Evolutionary conservation across 2,888 invertebrate genomes (phyloP), one percentile per base, ranked within the genome.

Genomic region (Sphaerophoria rueppellii): DNA sequence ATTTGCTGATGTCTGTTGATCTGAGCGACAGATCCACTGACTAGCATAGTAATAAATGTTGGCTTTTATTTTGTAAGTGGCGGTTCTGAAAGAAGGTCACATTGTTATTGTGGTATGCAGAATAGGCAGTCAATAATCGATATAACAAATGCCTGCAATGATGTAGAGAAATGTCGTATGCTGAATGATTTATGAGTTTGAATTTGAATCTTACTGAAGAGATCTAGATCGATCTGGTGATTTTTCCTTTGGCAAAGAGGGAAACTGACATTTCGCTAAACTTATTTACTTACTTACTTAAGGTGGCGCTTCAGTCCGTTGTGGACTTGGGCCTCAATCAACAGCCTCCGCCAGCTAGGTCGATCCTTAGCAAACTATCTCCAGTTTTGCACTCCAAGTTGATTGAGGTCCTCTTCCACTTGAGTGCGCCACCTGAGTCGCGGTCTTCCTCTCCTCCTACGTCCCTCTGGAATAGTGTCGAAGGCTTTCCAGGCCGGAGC

Each of bases 1-100:
- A 50, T n/a, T 14, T 37, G 40, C 58, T 67, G 43, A 80, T 71
- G 70, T 52, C 71, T 74, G 63, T 82, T 70, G 70, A 82, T 82
- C 70, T 70, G 46, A 58, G 48, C 65, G 75, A 79, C 75, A 72
- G 75, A 83, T 83, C 79, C 48, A 63, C 71, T 54, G 71, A 55
- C 34, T 76, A 40, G 83, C 83, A 83, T 80, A 83, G 67, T 80
- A 83, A 80, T 72, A 75, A 60, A 67, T 61, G 78, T 70, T 70
- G 50, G 14, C 24, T 37, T 50, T 65, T 65, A 1, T 40, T 5
- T 32, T 11, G 14, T n/a, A 35, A 35, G 69, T 67, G 77, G 52
- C 50, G 24, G 46, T 58, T 69, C 24, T 65, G 58, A 73, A 82
- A 70, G 78, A 82, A 82, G 82, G 82, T 74, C 82, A 55, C 52